Evolutionary conservation across 2,888 invertebrate genomes (phyloP), one percentile per base, ranked within the genome.

Genomic region (Sycophila texana): DNA sequence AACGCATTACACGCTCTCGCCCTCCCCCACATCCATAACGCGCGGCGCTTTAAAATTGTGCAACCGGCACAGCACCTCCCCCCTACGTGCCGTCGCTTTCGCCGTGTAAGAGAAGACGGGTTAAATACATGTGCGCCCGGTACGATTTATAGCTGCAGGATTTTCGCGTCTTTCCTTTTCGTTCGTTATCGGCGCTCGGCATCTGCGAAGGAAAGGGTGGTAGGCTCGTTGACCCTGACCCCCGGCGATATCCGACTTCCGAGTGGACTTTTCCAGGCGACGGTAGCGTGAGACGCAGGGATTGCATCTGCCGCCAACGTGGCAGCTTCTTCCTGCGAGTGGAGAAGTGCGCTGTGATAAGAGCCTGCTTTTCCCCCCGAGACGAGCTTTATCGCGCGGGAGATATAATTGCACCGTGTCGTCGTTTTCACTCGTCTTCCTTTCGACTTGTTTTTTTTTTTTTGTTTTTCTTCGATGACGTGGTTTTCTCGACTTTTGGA

Each of bases 201-300:
- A 55, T 26, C 68, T 1, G 1, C n/a, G 4, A n/a, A 5, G n/a
- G 7, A 1, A n/a, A 53, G 68, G 61, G 57, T 14, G 22, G 39
- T 14, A 61, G 61, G 73, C 76, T 80, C 74, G 60, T 77, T 80
- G 77, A 80, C 76, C 80, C 73, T 80, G 63, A 80, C 80, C 79
- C 57, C 51, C 65, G 65, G 61, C 12, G 22, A 26, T 14, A 14
- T 57, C n/a, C 47, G 49, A 60, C 67, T 68, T 53, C 53, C 53
- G 39, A 61, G 49, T 53, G 53, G 16, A n/a, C n/a, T 53, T 14
- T n/a, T 16, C 30, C 16, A 4, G 13, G n/a, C 16, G n/a, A 12
- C 53, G 53, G 16, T 10, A n/a, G 61, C 12, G 39, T 18, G 63
- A 63, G 63, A 63, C n/a, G 53, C n/a, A 4, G 39, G 39, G 39